Evolutionary conservation across 2,888 invertebrate species (phyloP), one percentile per base, ranked within the genome.

Genomic region (Cephonodes hylas): DNA sequence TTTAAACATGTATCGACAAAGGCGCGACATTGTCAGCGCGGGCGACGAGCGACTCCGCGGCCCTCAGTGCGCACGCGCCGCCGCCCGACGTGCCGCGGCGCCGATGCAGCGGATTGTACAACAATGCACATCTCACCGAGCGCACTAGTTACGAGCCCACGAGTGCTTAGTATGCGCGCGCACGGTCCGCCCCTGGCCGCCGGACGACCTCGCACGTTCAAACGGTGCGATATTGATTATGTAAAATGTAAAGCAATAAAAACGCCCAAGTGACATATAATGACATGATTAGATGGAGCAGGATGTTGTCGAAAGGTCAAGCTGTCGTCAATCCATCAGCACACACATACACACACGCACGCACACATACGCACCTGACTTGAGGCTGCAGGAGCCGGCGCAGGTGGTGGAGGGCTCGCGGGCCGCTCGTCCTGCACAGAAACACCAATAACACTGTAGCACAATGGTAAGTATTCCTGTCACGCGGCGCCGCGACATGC

Each of bases 271-370:
- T 53, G 31, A 53, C 31, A 53, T 18, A 27, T 53, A 53, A 53
- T 31, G 18, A 53, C 27, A 53, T 31, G 53, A 53, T 53, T 53
- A 18, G 53, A 31, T 53, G 18, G 53, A 53, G 53, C 53, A 53
- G 53, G 53, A 53, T 53, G 31, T 53, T 15, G 20, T 18, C 31
- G 27, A 53, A 53, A 53, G 53, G 53, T 53, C 53, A 53, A 18
- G 44, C 48, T 48, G 48, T 27, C 48, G 15, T 15, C 53, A 7
- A 53, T 53, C 31, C 27, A 31, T 53, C 53, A 53, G 31, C 38
- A 13, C 34, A n/a, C n/a, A n/a, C 0, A n/a, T n/a, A 15, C 31
- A 53, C 20, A 25, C 3, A 18, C n/a, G 31, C 15, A 20, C 4
- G 18, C 4, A 13, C 10, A n/a, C 27, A 48, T 1, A n/a, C n/a